Evolutionary conservation across 2,113 vertebrate genomes (phyloP).

Genomic region (Archocentrus centrarchus): DNA sequence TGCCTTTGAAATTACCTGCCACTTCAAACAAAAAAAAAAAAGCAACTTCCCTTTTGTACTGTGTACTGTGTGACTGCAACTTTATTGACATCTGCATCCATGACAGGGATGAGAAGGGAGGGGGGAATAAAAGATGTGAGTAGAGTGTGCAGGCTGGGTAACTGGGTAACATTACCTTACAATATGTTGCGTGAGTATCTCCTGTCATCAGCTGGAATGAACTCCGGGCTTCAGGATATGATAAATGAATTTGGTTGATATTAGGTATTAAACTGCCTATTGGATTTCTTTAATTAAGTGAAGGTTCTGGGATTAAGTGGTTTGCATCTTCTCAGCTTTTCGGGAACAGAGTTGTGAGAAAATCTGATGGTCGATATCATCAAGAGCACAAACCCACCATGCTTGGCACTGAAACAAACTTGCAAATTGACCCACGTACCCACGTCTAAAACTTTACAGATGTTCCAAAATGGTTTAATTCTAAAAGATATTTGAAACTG

Average conservation of each 20-base stretch:
- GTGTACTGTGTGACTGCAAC: not conserved
- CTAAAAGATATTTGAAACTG: not conserved
- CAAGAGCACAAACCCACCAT: slow-evolving; percentile 5
- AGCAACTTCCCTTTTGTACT: not conserved
- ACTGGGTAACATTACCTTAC: not conserved
- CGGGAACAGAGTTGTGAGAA: slow-evolving; percentile 7
- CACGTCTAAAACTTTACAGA: not conserved
- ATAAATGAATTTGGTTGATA: not conserved
- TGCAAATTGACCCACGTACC: not conserved
- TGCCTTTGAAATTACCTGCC: slow-evolving; percentile 3
- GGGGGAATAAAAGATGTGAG: not conserved
- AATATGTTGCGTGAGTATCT: not conserved
- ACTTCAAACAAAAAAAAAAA: not conserved
- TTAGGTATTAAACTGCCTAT: not conserved
- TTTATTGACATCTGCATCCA: not conserved
- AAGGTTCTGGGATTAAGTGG: not conserved
- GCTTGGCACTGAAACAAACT: not conserved
- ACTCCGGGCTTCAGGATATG: not conserved
- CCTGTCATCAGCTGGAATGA: not conserved
- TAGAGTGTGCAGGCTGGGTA: not conserved
- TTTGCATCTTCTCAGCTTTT: not conserved
- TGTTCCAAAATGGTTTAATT: not conserved
- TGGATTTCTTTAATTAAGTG: not conserved
- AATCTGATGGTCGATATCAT: slow-evolving; percentile 11
- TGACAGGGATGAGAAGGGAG: not conserved